A percentile compares a stretch with the other conserved stretches of the same genome.
phyloP scores from a whole-genome alignment of 2,888 invertebrate species.

The Xanthorhoe designata region DNA sequence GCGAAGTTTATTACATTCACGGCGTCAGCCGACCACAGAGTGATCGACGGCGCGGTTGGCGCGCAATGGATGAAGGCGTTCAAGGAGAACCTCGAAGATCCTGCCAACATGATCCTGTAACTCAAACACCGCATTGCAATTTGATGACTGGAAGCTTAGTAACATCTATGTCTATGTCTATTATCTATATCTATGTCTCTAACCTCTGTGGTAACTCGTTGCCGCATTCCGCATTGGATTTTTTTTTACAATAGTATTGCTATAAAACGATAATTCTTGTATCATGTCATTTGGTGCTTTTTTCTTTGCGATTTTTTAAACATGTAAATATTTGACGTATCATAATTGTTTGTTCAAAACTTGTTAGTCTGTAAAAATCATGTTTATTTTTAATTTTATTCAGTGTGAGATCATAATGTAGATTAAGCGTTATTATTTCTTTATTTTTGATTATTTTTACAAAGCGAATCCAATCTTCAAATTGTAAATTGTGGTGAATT shows the following conservation, averaged over 20 bases:
- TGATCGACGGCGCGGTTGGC: constrained; percentile 99
- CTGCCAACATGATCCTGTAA: constrained; percentile 97
- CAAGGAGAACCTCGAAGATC: constrained; percentile 95
- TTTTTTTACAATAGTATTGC: neutral
- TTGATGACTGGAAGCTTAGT: constrained; percentile 50
- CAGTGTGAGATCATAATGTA: constrained; percentile 23
- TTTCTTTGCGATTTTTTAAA: neutral
- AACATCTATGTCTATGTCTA: too few species aligned
- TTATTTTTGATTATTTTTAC: constrained; percentile 38
- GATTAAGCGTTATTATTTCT: constrained; percentile 41
- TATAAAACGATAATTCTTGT: neutral
- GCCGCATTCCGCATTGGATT: neutral
- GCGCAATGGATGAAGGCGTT: constrained; percentile 98
- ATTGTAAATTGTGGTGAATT: constrained; percentile 47
- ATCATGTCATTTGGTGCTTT: neutral
- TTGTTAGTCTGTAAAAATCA: neutral
- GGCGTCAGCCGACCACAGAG: constrained; percentile 98
- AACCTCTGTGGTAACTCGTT: neutral
- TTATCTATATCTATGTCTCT: neutral
- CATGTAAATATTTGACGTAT: neutral
- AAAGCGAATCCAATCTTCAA: constrained; percentile 51
- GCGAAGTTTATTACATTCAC: constrained; percentile 95
- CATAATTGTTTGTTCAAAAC: neutral
- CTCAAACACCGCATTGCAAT: constrained; percentile 39
- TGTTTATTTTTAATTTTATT: constrained; percentile 24